Evolutionary conservation across 1,140 invertebrate species (phyloP).

Genomic region (Macrocentrus cingulum): DNA sequence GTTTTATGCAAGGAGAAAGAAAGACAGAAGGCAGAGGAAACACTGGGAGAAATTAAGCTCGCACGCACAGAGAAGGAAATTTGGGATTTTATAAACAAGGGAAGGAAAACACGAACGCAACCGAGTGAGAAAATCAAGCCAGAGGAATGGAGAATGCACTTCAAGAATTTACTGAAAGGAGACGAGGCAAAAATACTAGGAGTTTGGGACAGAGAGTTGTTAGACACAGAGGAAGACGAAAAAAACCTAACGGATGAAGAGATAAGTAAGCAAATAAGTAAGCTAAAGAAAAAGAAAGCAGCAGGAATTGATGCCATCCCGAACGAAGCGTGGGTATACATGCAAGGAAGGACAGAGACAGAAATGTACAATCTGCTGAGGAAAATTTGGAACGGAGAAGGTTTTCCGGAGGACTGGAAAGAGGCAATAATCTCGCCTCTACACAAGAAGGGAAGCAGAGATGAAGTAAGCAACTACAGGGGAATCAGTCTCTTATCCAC

Average conservation of each 20-base stretch:
- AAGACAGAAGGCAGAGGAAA: slow-evolving; percentile 5
- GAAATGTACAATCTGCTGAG: slow-evolving; percentile 1
- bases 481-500: slow-evolving; percentile 30
- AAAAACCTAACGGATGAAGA: slow-evolving; percentile 5
- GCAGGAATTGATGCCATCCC: slow-evolving; percentile 3
- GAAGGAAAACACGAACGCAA: not conserved
- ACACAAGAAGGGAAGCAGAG: slow-evolving; percentile 37
- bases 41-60: slow-evolving; percentile 5
- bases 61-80: slow-evolving; percentile 12
- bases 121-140: not conserved
- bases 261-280: slow-evolving; percentile 10
- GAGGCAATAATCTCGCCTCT: slow-evolving; percentile 29
- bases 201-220: not conserved
- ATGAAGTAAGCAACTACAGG: slow-evolving; percentile 34
- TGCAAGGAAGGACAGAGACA: not conserved
- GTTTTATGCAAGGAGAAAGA: slow-evolving; percentile 9
- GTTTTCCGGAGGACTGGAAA: slow-evolving; percentile 34
- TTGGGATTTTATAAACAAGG: slow-evolving; percentile 22
- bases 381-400: slow-evolving; percentile 20
- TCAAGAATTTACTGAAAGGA: slow-evolving; percentile 7
- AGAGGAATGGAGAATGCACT: slow-evolving; percentile 10
- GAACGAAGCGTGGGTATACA: slow-evolving; percentile 14
- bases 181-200: not conserved
- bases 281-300: slow-evolving; percentile 18
- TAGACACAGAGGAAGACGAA: not conserved